Conservation (phyloP, 2,113 vertebrate species). For the Mobula birostris region DNA sequence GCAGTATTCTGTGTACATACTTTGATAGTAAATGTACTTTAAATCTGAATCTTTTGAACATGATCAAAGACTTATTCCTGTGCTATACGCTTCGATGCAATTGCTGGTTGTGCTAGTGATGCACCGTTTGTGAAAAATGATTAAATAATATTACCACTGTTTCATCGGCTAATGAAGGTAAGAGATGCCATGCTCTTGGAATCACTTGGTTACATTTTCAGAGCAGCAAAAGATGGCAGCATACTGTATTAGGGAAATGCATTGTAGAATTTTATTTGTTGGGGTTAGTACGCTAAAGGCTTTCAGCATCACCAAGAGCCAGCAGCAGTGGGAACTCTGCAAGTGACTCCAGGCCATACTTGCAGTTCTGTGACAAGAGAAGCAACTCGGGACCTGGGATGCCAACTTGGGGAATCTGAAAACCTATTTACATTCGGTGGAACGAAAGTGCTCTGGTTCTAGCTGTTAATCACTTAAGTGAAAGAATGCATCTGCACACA, state of each 20-base stretch:
- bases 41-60: no score
- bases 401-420: neutral
- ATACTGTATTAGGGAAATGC: no score
- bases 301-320: neutral
- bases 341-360: neutral
- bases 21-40: no score
- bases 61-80: no score
- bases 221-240: neutral
- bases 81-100: no score
- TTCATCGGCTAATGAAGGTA: neutral
- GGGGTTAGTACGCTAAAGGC: neutral
- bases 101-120: no score
- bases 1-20: no score
- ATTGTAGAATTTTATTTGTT: neutral
- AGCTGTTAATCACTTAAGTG: neutral
- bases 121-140: no score
- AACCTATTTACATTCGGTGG: neutral
- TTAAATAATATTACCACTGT: no score
- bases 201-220: neutral
- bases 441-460: neutral
- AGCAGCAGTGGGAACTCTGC: neutral
- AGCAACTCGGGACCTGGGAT: neutral
- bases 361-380: neutral
- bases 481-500: neutral
- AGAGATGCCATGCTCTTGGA: neutral